phyloP scores from a whole-genome alignment of 2,797 vertebrate species.

The Bradypodion ventrale region DNA sequence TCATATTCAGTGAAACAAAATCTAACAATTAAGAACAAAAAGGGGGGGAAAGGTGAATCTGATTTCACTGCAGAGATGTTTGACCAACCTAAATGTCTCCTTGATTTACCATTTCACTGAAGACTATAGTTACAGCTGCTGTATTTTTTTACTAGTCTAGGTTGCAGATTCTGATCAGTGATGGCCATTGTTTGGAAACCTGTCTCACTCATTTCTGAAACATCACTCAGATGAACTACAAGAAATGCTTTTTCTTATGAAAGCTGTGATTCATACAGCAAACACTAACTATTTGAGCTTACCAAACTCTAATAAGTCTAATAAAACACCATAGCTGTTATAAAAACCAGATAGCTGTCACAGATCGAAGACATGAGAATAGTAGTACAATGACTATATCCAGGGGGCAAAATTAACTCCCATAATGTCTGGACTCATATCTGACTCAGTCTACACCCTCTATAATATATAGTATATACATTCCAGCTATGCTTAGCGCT shows the following conservation, averaged over 20 bases:
- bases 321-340: constrained; percentile 25
- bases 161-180: background rate
- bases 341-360: constrained; percentile 49
- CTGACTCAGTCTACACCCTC: background rate
- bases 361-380: constrained; percentile 25
- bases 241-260: background rate
- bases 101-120: background rate
- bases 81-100: background rate
- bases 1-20: constrained; percentile 23
- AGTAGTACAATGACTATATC: background rate
- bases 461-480: too few species aligned
- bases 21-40: background rate
- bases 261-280: constrained; percentile 8
- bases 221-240: background rate
- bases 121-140: background rate
- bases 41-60: constrained; percentile 21
- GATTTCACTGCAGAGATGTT: constrained; percentile 4
- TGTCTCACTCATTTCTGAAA: background rate
- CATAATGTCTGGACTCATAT: background rate
- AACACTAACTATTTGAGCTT: constrained; percentile 13
- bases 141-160: background rate
- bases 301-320: constrained; percentile 37
- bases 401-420: background rate
- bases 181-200: background rate
- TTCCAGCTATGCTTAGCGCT: background rate